Percentiles rank a stretch among this genome's conserved stretches.
Conservation (phyloP, 2,797 vertebrate genomes). For the Hydrophis major region DNA sequence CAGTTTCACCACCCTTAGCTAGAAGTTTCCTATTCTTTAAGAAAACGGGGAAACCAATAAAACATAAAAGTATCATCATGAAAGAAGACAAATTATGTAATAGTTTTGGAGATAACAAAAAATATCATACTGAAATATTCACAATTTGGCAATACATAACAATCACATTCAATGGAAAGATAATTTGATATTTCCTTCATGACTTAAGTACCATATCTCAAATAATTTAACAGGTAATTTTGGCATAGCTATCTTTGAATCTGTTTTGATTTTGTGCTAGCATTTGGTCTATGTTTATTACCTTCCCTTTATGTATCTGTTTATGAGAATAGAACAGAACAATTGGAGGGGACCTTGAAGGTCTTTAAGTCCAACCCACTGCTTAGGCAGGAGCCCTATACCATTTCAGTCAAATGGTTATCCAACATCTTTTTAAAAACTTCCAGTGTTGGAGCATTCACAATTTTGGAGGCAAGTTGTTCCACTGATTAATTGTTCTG, state of each 20-base stretch:
- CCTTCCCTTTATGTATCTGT: background rate
- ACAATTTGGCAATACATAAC: background rate
- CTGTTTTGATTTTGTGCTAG: background rate
- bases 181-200: background rate
- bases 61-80: background rate
- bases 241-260: background rate
- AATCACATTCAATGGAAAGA: background rate
- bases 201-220: background rate
- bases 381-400: no score
- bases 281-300: background rate
- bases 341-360: no score
- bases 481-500: no score
- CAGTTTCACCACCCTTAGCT: background rate
- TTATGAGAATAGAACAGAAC: background rate
- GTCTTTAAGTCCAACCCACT: no score
- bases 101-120: background rate
- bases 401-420: no score
- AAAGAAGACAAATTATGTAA: background rate
- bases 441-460: no score
- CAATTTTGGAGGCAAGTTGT: no score
- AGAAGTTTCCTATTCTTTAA: background rate
- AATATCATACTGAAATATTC: background rate
- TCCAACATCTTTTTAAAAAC: no score
- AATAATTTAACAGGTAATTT: background rate
- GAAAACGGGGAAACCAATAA: background rate